Conservation (phyloP, 2,113 vertebrate genomes). For the Fregetta grallaria region DNA sequence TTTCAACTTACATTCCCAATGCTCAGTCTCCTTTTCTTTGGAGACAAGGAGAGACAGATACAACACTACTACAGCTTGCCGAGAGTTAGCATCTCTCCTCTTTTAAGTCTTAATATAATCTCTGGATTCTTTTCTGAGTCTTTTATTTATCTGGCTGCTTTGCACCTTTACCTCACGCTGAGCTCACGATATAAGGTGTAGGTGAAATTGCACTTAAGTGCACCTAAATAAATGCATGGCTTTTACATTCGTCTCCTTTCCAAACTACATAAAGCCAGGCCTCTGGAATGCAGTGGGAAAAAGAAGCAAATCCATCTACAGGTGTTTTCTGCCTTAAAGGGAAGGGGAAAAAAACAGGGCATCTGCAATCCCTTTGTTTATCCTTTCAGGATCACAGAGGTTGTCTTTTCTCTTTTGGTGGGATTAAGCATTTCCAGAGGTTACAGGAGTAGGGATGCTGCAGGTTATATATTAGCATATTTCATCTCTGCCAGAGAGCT, state of each 20-base stretch:
- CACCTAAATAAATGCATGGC: background rate
- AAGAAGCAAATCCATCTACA: background rate
- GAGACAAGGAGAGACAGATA: background rate
- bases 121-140: background rate
- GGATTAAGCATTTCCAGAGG: slow-evolving; percentile 8
- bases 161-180: background rate
- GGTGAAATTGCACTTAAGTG: background rate
- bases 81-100: background rate
- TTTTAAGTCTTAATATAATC: background rate
- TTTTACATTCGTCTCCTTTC: background rate
- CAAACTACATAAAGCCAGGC: background rate
- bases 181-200: background rate
- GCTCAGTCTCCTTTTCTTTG: background rate
- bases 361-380: background rate
- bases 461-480: slow-evolving; percentile 2
- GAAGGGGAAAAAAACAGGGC: background rate
- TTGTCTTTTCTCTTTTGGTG: slow-evolving; percentile 4
- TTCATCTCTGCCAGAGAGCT: background rate
- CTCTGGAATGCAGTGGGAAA: background rate
- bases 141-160: background rate
- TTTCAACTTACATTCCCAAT: background rate
- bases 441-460: background rate
- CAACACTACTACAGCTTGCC: background rate
- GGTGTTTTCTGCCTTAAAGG: background rate
- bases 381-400: background rate